A percentile compares a stretch with the other conserved stretches of the same genome.
Conservation (phyloP, 2,113 vertebrate genomes). For the Aramus guarauna region DNA sequence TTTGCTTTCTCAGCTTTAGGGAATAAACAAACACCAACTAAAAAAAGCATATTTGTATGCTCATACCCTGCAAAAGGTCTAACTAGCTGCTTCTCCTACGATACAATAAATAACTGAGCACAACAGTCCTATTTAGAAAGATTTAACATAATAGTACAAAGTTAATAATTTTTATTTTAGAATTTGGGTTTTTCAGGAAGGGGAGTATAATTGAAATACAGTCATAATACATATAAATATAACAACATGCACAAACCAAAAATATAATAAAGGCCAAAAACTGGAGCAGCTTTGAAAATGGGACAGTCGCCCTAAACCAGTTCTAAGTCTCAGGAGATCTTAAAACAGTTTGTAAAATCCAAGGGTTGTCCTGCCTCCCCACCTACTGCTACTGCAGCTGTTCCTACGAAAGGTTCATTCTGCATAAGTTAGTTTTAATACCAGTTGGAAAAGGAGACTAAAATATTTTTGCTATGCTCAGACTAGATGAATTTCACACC, state of each 20-base stretch:
- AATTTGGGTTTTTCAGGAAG: neutral
- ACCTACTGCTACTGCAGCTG: neutral
- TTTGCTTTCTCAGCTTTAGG: neutral
- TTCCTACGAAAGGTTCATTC: neutral
- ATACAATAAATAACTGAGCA: neutral
- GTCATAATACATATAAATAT: neutral
- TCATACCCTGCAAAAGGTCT: neutral
- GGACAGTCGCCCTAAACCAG: neutral
- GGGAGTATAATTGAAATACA: neutral
- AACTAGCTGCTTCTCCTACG: neutral
- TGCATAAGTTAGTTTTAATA: slow-evolving; percentile 17
- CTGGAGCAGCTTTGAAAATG: neutral
- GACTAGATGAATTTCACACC: slow-evolving; percentile 47
- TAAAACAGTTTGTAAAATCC: neutral
- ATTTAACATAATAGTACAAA: neutral
- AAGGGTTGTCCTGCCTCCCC: neutral
- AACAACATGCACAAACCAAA: neutral
- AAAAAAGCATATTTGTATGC: neutral
- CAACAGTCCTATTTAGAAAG: neutral
- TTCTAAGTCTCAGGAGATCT: neutral
- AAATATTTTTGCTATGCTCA: slow-evolving; percentile 40
- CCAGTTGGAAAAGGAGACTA: slow-evolving; percentile 6
- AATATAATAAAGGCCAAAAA: neutral
- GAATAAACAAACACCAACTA: neutral
- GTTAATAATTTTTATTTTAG: neutral